A percentile compares a stretch with the other conserved stretches of the same genome.
phyloP scores from a whole-genome alignment of 2,888 invertebrate species.

The Trileptium ribeirensis region DNA sequence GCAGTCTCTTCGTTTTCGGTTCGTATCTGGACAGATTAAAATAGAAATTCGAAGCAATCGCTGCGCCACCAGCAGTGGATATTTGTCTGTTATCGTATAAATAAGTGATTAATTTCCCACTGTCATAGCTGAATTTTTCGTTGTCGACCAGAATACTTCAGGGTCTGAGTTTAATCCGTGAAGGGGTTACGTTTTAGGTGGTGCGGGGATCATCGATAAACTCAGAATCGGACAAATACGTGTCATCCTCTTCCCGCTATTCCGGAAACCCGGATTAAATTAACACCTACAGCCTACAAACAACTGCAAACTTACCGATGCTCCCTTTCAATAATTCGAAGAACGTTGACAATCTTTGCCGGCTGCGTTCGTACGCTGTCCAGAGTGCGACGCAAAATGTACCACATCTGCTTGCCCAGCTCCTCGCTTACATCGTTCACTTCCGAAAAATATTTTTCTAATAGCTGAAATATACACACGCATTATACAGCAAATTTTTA shows the following conservation, averaged over 20 bases:
- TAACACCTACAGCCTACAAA: no score
- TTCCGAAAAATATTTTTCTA: constrained; percentile 91
- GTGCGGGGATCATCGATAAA: neutral
- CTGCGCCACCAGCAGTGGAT: no score
- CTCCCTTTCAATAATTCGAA: constrained; percentile 91
- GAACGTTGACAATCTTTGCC: constrained; percentile 73
- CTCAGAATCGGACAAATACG: neutral
- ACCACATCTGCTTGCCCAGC: constrained; percentile 80
- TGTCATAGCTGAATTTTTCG: no score
- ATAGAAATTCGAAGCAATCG: no score
- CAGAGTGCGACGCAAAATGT: constrained; percentile 78
- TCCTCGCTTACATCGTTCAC: constrained; percentile 80
- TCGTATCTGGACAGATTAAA: no score
- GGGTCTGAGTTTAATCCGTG: no score
- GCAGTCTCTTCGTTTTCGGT: no score
- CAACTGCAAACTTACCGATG: constrained; percentile 65
- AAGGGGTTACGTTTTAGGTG: neutral
- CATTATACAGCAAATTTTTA: neutral
- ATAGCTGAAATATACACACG: constrained; percentile 57
- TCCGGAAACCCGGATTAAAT: no score
- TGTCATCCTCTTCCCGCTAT: no score
- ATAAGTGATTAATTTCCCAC: no score
- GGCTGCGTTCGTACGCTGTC: constrained; percentile 75
- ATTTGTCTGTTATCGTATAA: no score
- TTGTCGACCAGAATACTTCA: no score